Percentiles rank a stretch among this genome's conserved stretches.
phyloP scores from a whole-genome alignment of 2,888 invertebrate species.

The Nomada ruficornis region DNA sequence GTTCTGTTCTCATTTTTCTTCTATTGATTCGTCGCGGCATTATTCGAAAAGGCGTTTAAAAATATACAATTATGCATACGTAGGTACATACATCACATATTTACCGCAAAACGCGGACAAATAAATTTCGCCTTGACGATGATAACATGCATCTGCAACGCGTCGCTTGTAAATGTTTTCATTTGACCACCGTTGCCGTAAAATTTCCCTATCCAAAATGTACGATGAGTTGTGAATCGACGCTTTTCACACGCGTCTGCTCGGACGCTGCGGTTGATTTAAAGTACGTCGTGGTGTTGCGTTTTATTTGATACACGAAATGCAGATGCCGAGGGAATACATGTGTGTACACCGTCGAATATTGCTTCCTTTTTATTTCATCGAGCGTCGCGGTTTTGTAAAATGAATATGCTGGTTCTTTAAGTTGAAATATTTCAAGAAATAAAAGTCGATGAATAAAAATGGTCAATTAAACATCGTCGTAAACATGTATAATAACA shows the following conservation, averaged over 20 bases:
- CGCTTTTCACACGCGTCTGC: neutral
- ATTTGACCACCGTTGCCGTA: slow-evolving; percentile 38
- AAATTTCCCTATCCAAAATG: slow-evolving; percentile 55
- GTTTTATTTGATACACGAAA: slow-evolving; percentile 4
- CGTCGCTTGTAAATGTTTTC: slow-evolving; percentile 43
- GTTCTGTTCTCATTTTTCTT: slow-evolving; percentile 52
- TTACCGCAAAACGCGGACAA: slow-evolving; percentile 33
- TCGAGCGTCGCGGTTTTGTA: too few species aligned
- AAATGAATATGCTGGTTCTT: too few species aligned
- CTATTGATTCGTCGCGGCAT: slow-evolving; percentile 59
- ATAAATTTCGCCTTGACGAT: slow-evolving; percentile 33
- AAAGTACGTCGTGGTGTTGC: neutral
- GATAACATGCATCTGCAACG: slow-evolving; percentile 31
- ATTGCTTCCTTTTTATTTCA: too few species aligned
- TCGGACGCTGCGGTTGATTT: neutral
- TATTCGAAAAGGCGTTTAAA: slow-evolving; percentile 53
- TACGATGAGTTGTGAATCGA: slow-evolving; percentile 37
- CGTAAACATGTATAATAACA: too few species aligned
- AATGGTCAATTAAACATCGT: too few species aligned
- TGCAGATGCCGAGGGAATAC: too few species aligned
- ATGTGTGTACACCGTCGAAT: too few species aligned
- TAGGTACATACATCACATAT: too few species aligned
- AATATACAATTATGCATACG: slow-evolving; percentile 47
- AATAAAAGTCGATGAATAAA: too few species aligned
- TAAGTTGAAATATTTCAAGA: too few species aligned